Conservation (phyloP, 2,888 invertebrate genomes). For the Bursaphelenchus okinawaensis region DNA sequence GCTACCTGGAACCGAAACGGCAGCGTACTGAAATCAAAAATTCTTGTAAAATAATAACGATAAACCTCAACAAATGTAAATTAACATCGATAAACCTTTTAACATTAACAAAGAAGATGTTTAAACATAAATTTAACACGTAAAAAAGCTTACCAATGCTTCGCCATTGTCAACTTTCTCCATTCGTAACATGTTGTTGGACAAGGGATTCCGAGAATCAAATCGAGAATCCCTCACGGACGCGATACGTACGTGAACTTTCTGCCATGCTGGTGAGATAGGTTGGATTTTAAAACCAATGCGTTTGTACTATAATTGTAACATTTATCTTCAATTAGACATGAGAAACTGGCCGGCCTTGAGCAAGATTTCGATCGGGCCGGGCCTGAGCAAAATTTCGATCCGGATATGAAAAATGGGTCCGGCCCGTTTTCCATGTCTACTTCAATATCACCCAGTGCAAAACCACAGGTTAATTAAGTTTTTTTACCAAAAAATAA, state of each 20-base stretch:
- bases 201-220: neutral
- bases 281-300: neutral
- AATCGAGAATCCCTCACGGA: neutral
- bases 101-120: neutral
- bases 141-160: neutral
- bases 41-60: no score
- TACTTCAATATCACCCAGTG: no score
- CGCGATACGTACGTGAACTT: neutral
- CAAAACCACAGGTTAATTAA: no score
- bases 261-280: neutral
- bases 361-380: no score
- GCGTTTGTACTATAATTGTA: neutral
- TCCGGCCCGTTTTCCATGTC: no score
- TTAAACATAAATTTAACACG: neutral
- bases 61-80: no score
- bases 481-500: no score
- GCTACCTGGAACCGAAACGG: neutral
- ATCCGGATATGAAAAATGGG: no score
- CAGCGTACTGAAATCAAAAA: neutral
- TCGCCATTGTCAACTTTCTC: neutral
- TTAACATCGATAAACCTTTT: no score
- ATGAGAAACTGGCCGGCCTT: no score
- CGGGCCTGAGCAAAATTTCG: no score
- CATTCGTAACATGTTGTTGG: neutral
- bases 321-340: neutral